Evolutionary conservation across 2,888 invertebrate species (phyloP).

Genomic region (Blera fallax): DNA sequence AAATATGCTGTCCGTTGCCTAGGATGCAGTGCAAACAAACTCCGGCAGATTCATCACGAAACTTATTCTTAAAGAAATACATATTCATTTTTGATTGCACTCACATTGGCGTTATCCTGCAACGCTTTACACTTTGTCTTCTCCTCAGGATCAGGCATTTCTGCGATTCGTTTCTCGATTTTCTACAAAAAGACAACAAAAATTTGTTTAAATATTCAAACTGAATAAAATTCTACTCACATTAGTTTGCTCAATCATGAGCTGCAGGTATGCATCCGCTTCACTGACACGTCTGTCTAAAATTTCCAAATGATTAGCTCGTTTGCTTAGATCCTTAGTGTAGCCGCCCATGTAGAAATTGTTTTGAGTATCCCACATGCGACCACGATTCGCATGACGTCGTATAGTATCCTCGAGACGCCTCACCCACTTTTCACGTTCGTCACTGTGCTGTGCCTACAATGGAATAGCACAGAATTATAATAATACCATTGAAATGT

Average conservation of each 20-base stretch:
- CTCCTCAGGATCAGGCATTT: slow-evolving; percentile 86
- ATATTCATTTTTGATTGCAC: slow-evolving; percentile 77
- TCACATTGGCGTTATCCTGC: slow-evolving; percentile 89
- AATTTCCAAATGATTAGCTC: slow-evolving; percentile 84
- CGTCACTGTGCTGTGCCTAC: slow-evolving; percentile 96
- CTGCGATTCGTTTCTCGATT: slow-evolving; percentile 86
- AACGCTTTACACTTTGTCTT: slow-evolving; percentile 87
- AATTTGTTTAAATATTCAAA: slow-evolving; percentile 51
- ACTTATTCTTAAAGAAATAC: not conserved
- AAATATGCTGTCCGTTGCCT: slow-evolving; percentile 52
- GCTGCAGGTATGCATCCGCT: slow-evolving; percentile 97
- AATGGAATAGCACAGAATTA: slow-evolving; percentile 46
- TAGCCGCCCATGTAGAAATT: slow-evolving; percentile 80
- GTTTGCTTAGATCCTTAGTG: slow-evolving; percentile 82
- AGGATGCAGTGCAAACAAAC: slow-evolving; percentile 74
- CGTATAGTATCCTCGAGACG: slow-evolving; percentile 97
- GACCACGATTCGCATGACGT: slow-evolving; percentile 87
- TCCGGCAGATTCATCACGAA: not conserved
- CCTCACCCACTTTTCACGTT: slow-evolving; percentile 97
- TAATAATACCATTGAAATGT: slow-evolving; percentile 23
- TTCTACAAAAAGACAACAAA: slow-evolving; percentile 82
- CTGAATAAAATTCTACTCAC: slow-evolving; percentile 81
- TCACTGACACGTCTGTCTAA: slow-evolving; percentile 96
- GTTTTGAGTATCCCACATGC: slow-evolving; percentile 80
- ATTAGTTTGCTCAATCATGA: slow-evolving; percentile 96